Percentiles rank a stretch among this genome's conserved stretches.
phyloP scores from a whole-genome alignment of 2,113 vertebrate genomes.

The Okapia johnstoni region DNA sequence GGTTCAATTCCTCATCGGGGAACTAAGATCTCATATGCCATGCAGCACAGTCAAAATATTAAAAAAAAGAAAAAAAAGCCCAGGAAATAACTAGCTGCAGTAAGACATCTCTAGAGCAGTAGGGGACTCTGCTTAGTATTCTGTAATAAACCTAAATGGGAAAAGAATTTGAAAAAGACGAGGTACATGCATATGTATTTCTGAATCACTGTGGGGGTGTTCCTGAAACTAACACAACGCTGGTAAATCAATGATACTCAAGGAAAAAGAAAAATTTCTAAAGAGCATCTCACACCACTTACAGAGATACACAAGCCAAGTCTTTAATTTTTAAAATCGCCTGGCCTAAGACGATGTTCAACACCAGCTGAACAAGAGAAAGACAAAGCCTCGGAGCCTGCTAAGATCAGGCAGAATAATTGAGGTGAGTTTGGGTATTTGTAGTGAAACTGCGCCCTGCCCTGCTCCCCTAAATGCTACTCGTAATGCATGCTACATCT shows the following conservation, averaged over 20 bases:
- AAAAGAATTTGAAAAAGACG: not conserved
- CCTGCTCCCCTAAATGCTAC: not conserved
- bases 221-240: not conserved
- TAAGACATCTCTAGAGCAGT: not conserved
- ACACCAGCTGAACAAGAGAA: not conserved
- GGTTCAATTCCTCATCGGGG: not conserved
- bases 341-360: not conserved
- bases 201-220: not conserved
- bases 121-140: not conserved
- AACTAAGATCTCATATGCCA: not conserved
- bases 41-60: not conserved
- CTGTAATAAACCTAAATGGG: not conserved
- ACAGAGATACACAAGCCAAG: not conserved
- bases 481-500: not conserved
- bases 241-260: not conserved
- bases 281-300: not conserved
- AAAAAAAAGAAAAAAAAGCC: not conserved
- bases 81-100: not conserved
- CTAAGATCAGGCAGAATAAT: not conserved
- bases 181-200: not conserved
- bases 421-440: not conserved
- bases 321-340: not conserved
- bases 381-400: not conserved
- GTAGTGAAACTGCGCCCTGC: not conserved
- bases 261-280: not conserved